Evolutionary conservation across 2,797 vertebrate genomes (phyloP).

Genomic region (Scolopax bukidnonensis): DNA sequence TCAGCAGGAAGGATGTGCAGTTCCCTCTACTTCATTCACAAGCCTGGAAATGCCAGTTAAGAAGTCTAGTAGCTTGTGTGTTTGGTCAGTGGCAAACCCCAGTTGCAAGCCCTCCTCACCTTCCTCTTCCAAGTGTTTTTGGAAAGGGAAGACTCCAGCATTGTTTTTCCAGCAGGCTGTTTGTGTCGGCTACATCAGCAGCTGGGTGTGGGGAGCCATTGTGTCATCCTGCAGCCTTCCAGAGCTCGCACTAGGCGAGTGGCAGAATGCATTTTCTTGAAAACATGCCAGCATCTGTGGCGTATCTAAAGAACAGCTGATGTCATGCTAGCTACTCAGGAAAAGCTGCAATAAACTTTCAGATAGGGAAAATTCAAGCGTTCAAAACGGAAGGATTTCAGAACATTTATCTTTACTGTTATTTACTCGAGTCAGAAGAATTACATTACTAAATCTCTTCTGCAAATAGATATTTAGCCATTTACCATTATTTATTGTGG

Average conservation of each 20-base stretch:
- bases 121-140: background rate
- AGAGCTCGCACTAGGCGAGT: background rate
- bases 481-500: conserved; percentile 30
- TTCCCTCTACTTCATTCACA: background rate
- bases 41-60: background rate
- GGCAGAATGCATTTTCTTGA: background rate
- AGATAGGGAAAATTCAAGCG: background rate
- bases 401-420: background rate
- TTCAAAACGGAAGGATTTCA: background rate
- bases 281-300: background rate
- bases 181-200: background rate
- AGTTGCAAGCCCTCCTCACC: background rate
- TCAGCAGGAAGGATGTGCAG: background rate
- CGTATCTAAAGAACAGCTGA: background rate
- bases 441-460: conserved; percentile 1
- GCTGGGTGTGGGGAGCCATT: background rate
- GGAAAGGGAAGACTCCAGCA: background rate
- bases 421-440: background rate
- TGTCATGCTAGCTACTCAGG: background rate
- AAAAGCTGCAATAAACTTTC: background rate
- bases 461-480: background rate
- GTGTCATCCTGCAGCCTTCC: background rate
- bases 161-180: background rate
- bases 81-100: background rate
- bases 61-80: background rate